Conservation (phyloP, 1,140 invertebrate genomes). For the Pantala flavescens region DNA sequence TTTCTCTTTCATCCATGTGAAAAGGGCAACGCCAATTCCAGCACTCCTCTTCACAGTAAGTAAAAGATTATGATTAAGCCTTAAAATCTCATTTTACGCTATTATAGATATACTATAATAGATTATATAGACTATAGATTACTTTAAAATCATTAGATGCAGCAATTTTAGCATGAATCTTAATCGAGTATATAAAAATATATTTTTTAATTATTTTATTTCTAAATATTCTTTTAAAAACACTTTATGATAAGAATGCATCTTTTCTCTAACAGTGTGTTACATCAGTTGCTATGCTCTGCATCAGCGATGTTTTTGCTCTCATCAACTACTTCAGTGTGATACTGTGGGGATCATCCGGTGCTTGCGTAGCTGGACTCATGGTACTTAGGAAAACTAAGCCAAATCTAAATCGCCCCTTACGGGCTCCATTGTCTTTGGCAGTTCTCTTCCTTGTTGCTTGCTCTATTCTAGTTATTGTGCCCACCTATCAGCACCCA, state of each 20-base stretch:
- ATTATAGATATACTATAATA: neutral
- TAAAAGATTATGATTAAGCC: slow-evolving; percentile 18
- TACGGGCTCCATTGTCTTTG: slow-evolving; percentile 54
- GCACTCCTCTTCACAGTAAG: slow-evolving; percentile 65
- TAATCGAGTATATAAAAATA: too few relatives aligned
- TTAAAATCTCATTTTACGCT: neutral
- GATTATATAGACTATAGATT: neutral
- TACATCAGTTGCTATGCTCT: slow-evolving; percentile 59
- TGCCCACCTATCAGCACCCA: slow-evolving; percentile 38
- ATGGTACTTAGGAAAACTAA: slow-evolving; percentile 59
- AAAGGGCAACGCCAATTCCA: slow-evolving; percentile 67
- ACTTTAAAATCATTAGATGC: neutral
- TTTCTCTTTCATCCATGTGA: slow-evolving; percentile 64
- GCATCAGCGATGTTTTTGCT: slow-evolving; percentile 54
- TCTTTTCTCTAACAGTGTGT: slow-evolving; percentile 44
- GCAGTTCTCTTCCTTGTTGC: slow-evolving; percentile 43
- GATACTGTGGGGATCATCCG: slow-evolving; percentile 66
- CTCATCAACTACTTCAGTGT: slow-evolving; percentile 74
- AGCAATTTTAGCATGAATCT: too few relatives aligned
- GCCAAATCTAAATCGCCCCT: slow-evolving; percentile 68
- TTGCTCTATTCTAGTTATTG: slow-evolving; percentile 41
- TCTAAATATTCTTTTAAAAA: too few relatives aligned
- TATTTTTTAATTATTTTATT: too few relatives aligned
- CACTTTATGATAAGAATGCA: too few relatives aligned
- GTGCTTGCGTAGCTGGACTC: slow-evolving; percentile 63